Percentiles rank a stretch among this genome's conserved stretches.
Evolutionary conservation across 2,888 invertebrate species (phyloP).

Genomic region (Tethea ocularis): DNA sequence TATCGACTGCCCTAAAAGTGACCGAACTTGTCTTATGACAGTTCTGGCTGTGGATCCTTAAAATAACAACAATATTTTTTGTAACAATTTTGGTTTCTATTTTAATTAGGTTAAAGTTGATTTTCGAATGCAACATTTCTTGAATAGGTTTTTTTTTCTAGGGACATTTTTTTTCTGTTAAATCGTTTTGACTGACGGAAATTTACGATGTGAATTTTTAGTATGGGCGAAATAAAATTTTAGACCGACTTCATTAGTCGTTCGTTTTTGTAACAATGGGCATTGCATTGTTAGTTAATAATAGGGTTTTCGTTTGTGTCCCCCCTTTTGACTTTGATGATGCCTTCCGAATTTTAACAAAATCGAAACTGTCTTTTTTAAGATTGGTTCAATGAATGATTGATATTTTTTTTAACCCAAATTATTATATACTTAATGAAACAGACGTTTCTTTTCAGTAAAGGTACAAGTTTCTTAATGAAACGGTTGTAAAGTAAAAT

Average conservation of each 20-base stretch:
- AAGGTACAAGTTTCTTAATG: too few relatives aligned
- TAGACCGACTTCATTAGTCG: constrained; percentile 74
- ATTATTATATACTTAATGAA: too few relatives aligned
- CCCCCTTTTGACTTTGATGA: constrained; percentile 53
- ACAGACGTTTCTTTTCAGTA: too few relatives aligned
- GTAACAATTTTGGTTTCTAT: constrained; percentile 25
- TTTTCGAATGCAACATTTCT: constrained; percentile 19
- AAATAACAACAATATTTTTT: constrained; percentile 23
- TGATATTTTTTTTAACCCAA: too few relatives aligned
- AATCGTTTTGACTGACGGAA: constrained; percentile 78
- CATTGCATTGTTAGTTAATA: constrained; percentile 61
- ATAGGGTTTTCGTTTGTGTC: constrained; percentile 49
- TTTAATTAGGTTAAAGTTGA: constrained; percentile 9
- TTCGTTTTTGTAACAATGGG: constrained; percentile 59
- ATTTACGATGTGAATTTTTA: constrained; percentile 81
- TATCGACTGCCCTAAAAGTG: constrained; percentile 67
- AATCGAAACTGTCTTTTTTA: constrained; percentile 12
- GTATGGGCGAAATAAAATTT: constrained; percentile 72
- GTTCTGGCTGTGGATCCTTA: constrained; percentile 43
- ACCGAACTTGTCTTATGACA: constrained; percentile 69
- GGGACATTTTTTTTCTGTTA: constrained; percentile 62
- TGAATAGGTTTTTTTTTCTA: constrained; percentile 41
- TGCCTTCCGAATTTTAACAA: constrained; percentile 63
- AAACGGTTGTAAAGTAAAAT: too few relatives aligned
- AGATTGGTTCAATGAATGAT: neutral